Evolutionary conservation across 2,888 invertebrate species (phyloP).

Genomic region (Campoplex capitator): DNA sequence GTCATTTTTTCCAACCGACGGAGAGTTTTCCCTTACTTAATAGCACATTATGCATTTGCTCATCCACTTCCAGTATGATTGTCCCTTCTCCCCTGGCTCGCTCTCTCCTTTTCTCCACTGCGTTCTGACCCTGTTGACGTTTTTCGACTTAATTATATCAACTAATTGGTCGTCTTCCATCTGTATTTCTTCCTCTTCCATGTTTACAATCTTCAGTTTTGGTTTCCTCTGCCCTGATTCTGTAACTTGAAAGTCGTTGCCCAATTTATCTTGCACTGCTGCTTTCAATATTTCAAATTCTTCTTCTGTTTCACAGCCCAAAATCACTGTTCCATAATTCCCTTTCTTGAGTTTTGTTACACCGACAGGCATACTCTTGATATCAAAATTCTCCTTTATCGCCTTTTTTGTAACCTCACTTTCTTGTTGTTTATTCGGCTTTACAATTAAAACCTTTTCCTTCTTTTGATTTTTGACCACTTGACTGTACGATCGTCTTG

Average conservation of each 20-base stretch:
- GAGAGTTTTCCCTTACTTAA: not conserved
- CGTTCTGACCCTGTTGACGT: not conserved
- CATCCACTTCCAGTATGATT: conserved; percentile 14
- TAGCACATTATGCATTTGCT: not conserved
- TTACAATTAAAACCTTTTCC: too few relatives aligned
- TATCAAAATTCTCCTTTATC: too few relatives aligned
- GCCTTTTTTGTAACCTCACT: too few relatives aligned
- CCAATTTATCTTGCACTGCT: conserved; percentile 19
- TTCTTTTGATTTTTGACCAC: too few relatives aligned
- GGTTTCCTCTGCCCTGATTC: conserved; percentile 17
- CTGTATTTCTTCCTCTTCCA: conserved; percentile 17
- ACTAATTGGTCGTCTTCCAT: conserved; percentile 5
- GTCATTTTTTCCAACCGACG: too few relatives aligned
- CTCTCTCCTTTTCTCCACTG: not conserved
- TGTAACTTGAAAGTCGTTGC: conserved; percentile 21
- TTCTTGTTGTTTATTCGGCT: too few relatives aligned
- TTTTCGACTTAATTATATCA: conserved; percentile 12
- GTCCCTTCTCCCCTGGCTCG: not conserved
- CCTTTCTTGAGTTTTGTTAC: too few relatives aligned
- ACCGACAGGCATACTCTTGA: too few relatives aligned
- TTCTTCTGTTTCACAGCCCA: too few relatives aligned
- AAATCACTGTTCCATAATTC: too few relatives aligned
- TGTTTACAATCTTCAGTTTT: conserved; percentile 23
- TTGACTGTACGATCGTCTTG: too few relatives aligned
- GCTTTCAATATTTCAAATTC: conserved; percentile 20